phyloP scores from a whole-genome alignment of 1,140 invertebrate species.

The Calycopis cecrops region DNA sequence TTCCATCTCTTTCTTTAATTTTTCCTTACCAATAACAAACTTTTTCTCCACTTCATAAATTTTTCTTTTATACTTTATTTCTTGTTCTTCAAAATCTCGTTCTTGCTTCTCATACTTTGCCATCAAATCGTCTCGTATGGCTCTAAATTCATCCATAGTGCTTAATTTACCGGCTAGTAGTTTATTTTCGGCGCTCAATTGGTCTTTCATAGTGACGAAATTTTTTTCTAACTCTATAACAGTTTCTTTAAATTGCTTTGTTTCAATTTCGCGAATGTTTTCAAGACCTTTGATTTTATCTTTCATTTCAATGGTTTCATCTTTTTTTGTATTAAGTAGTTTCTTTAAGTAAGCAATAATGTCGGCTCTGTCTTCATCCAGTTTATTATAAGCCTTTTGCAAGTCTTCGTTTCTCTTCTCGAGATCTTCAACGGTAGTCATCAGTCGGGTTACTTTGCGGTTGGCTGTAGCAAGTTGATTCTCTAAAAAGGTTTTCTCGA shows the following conservation, averaged over 20 bases:
- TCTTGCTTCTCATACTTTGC: slow-evolving; percentile 89
- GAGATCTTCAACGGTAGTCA: slow-evolving; percentile 82
- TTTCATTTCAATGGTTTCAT: slow-evolving; percentile 86
- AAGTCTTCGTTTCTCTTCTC: slow-evolving; percentile 81
- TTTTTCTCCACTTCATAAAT: slow-evolving; percentile 89
- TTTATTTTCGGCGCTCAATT: slow-evolving; percentile 90
- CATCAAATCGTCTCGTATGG: too few relatives aligned
- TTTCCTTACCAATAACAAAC: slow-evolving; percentile 87
- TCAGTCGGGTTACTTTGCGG: slow-evolving; percentile 82
- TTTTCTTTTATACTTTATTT: slow-evolving; percentile 83
- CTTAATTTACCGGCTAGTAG: slow-evolving; percentile 87
- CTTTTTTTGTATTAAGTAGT: slow-evolving; percentile 81
- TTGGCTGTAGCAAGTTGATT: slow-evolving; percentile 88
- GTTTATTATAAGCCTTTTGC: slow-evolving; percentile 81
- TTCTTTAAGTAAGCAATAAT: slow-evolving; percentile 88
- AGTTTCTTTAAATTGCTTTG: slow-evolving; percentile 76
- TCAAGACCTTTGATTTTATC: slow-evolving; percentile 82
- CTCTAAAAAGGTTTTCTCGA: slow-evolving; percentile 85
- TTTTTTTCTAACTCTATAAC: slow-evolving; percentile 80
- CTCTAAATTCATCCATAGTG: too few relatives aligned
- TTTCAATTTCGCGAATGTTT: too few relatives aligned
- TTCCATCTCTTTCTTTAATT: slow-evolving; percentile 89
- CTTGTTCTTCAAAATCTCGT: slow-evolving; percentile 82
- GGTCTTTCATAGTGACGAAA: slow-evolving; percentile 88
- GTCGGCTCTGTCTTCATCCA: slow-evolving; percentile 88